Evolutionary conservation across 2,113 vertebrate species (phyloP).

Genomic region (Paradoxurus hermaphroditus): DNA sequence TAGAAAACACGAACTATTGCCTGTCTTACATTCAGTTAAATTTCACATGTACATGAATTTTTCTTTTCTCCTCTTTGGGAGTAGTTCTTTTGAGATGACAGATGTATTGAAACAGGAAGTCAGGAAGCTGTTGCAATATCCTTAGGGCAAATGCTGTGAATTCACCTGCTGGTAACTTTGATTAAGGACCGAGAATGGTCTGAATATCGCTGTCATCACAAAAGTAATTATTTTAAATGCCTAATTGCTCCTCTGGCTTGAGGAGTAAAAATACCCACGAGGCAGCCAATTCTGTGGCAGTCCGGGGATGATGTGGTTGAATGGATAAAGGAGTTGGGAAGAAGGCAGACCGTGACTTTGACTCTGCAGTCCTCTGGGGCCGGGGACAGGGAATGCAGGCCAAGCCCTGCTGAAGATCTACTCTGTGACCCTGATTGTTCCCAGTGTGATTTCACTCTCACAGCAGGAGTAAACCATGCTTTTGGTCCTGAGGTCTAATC

Average conservation of each 20-base stretch:
- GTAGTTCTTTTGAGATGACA: conserved; percentile 7
- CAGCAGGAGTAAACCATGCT: neutral
- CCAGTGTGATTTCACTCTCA: neutral
- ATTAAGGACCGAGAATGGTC: neutral
- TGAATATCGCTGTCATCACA: neutral
- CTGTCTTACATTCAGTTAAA: neutral
- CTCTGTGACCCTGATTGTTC: neutral
- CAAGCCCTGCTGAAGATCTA: neutral
- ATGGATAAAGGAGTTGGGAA: neutral
- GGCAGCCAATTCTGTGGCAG: neutral
- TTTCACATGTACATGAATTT: neutral
- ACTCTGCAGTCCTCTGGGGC: neutral
- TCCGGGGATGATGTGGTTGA: neutral
- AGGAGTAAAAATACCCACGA: neutral
- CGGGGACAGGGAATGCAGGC: neutral
- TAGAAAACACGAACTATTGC: conserved; percentile 19
- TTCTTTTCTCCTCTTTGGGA: conserved; percentile 16
- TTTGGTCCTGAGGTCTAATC: neutral
- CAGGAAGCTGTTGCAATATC: neutral
- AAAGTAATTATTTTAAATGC: conserved; percentile 18
- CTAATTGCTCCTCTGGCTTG: conserved; percentile 15
- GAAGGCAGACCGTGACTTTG: neutral
- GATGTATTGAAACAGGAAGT: conserved; percentile 61
- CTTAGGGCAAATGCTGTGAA: conserved; percentile 37
- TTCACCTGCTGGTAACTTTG: conserved; percentile 45